Percentiles rank a stretch among this genome's conserved stretches.
Evolutionary conservation across 2,888 invertebrate genomes (phyloP).

Genomic region (Micoletzkya japonica): DNA sequence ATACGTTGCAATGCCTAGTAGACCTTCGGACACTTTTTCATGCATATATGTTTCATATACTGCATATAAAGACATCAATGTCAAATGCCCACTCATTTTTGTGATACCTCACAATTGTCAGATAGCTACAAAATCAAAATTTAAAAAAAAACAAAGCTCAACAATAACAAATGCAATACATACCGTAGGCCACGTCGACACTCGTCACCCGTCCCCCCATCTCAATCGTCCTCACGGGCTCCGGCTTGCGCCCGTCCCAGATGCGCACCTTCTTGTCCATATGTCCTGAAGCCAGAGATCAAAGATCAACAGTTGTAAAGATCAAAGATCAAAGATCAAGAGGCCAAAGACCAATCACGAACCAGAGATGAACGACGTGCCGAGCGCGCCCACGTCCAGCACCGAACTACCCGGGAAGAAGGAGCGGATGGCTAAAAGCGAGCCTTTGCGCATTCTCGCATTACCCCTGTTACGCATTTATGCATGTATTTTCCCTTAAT

Average conservation of each 20-base stretch:
- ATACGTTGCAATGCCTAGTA: too few species aligned
- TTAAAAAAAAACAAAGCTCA: slow-evolving; percentile 1
- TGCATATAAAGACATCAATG: too few species aligned
- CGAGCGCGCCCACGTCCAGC: slow-evolving; percentile 65
- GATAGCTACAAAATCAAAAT: background rate
- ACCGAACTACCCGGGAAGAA: slow-evolving; percentile 57
- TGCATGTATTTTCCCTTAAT: background rate
- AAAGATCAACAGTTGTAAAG: background rate
- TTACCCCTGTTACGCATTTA: background rate
- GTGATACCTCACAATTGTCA: background rate
- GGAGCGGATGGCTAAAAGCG: slow-evolving; percentile 45
- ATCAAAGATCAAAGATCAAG: background rate
- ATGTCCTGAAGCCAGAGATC: slow-evolving; percentile 81
- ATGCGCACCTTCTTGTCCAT: slow-evolving; percentile 93
- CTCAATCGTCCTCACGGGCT: slow-evolving; percentile 76
- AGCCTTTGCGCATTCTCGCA: background rate
- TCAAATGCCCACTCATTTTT: too few species aligned
- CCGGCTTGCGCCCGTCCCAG: slow-evolving; percentile 88
- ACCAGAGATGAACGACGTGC: slow-evolving; percentile 83
- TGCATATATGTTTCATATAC: background rate
- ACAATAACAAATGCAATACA: too few species aligned
- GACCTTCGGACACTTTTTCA: background rate
- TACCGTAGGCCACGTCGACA: slow-evolving; percentile 37
- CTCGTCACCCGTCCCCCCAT: slow-evolving; percentile 90
- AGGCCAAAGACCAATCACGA: slow-evolving; percentile 68